phyloP scores from a whole-genome alignment of 1,140 invertebrate genomes.

The Trinorchestia longiramus region DNA sequence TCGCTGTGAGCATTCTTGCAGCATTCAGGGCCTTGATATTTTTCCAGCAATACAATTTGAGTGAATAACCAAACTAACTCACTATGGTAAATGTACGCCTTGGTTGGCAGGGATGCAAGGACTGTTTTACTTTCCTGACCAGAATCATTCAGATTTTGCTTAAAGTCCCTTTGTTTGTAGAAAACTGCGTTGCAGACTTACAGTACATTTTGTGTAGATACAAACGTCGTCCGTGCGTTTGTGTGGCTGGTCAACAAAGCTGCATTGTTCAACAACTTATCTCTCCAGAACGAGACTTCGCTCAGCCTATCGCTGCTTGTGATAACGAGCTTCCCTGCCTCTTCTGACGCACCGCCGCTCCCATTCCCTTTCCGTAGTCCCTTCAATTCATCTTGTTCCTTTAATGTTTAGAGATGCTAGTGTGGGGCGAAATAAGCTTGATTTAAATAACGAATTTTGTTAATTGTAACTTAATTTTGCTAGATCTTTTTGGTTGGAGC shows the following conservation, averaged over 20 bases:
- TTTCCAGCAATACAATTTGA: background rate
- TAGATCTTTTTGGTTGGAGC: too few species aligned
- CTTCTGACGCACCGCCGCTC: background rate
- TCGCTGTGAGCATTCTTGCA: background rate
- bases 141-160: background rate
- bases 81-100: too few species aligned
- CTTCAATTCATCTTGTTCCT: background rate
- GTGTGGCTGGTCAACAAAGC: background rate
- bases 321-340: constrained; percentile 44
- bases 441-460: too few species aligned
- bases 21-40: background rate
- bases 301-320: constrained; percentile 32
- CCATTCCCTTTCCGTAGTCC: background rate
- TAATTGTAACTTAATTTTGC: too few species aligned
- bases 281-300: constrained; percentile 14
- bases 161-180: background rate
- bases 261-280: constrained; percentile 52
- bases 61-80: background rate
- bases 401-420: too few species aligned
- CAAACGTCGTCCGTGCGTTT: background rate
- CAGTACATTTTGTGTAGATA: background rate
- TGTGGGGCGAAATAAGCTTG: too few species aligned
- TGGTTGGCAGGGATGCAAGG: background rate
- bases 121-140: background rate
- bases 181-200: background rate